Conservation (phyloP, 2,113 vertebrate genomes). For the Oceanodroma tethys region DNA sequence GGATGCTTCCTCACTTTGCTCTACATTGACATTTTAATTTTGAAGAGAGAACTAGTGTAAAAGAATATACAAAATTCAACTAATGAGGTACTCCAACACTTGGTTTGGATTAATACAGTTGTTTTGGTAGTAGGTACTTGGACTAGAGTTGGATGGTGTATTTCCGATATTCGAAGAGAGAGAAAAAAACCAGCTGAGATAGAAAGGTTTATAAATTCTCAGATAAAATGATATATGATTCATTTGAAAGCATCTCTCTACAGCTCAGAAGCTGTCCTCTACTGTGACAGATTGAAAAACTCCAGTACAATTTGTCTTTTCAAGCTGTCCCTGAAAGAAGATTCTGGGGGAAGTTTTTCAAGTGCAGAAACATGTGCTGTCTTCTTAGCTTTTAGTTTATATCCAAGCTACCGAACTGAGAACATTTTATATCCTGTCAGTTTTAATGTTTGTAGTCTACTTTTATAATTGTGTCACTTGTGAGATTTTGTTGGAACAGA, state of each 20-base stretch:
- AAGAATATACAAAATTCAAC: not conserved
- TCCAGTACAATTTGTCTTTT: constrained; percentile 60
- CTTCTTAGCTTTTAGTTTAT: constrained; percentile 10
- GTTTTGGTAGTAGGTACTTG: not conserved
- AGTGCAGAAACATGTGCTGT: constrained; percentile 10
- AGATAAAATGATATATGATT: constrained; percentile 48
- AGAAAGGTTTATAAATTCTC: constrained; percentile 31
- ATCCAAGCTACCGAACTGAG: not conserved
- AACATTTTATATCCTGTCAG: constrained; percentile 15
- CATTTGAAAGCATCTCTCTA: constrained; percentile 24
- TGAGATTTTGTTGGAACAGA: not conserved
- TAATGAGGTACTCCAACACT: not conserved
- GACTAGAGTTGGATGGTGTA: not conserved
- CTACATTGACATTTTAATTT: not conserved
- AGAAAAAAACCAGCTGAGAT: not conserved
- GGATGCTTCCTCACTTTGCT: not conserved
- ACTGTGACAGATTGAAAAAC: constrained; percentile 57
- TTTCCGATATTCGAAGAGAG: not conserved
- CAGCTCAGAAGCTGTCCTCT: constrained; percentile 35
- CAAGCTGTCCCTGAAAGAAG: constrained; percentile 43
- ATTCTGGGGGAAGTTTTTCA: constrained; percentile 48
- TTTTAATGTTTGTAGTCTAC: not conserved
- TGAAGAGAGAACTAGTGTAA: not conserved
- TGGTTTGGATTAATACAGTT: not conserved
- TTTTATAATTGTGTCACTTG: not conserved